Evolutionary conservation across 1,140 invertebrate species (phyloP).

Genomic region (Diabrotica virgifera): DNA sequence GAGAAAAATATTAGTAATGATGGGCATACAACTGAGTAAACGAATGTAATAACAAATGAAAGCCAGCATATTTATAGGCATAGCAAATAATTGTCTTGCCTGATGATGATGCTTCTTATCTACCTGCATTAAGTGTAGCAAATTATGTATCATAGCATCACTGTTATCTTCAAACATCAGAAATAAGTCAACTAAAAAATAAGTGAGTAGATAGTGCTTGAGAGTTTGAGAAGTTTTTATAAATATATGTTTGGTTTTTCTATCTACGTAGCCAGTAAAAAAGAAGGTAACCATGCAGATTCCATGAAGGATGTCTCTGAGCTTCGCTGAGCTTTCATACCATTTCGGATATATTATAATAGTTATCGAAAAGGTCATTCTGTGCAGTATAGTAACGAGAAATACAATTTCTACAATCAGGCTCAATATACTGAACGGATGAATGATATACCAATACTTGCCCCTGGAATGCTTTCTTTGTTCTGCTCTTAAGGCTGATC

Average conservation of each 20-base stretch:
- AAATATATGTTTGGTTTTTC: neutral
- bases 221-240: neutral
- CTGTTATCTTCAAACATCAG: neutral
- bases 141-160: no score
- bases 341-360: neutral
- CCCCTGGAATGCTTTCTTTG: neutral
- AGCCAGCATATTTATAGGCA: no score
- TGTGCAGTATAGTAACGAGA: neutral
- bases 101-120: no score
- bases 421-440: neutral
- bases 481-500: neutral
- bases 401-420: neutral
- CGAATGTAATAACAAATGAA: no score
- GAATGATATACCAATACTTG: conserved; percentile 2
- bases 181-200: neutral
- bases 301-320: neutral
- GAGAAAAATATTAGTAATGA: no score
- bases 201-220: neutral
- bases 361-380: neutral
- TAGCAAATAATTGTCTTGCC: no score
- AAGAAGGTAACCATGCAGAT: neutral
- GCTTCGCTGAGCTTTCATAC: neutral
- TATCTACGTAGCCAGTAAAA: neutral
- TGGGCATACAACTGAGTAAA: no score
- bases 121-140: no score